Evolutionary conservation across 2,888 invertebrate species (phyloP).

Genomic region (Atrina japonica): DNA sequence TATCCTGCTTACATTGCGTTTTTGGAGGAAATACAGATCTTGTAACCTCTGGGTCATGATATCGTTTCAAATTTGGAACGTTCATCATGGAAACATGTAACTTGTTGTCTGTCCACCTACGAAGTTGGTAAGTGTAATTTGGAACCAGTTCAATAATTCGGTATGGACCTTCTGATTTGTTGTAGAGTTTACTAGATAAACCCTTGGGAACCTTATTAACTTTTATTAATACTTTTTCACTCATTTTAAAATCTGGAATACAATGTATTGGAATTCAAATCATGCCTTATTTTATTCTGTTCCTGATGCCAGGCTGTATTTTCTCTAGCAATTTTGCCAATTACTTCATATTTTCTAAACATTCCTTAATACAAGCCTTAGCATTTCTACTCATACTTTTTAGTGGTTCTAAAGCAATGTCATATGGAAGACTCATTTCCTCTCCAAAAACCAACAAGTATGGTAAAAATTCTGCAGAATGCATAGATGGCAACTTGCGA

Average conservation of each 20-base stretch:
- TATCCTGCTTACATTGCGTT: no score
- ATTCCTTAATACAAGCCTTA: not conserved
- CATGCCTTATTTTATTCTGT: constrained; percentile 32
- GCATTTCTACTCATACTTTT: constrained; percentile 13
- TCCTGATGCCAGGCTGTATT: constrained; percentile 25
- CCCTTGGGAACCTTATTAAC: constrained; percentile 32
- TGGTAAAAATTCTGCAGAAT: constrained; percentile 15
- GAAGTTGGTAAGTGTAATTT: constrained; percentile 34
- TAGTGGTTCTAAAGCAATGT: constrained; percentile 18
- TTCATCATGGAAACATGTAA: constrained; percentile 36
- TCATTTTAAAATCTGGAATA: constrained; percentile 28
- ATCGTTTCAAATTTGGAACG: constrained; percentile 31
- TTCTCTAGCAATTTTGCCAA: constrained; percentile 30
- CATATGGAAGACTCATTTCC: constrained; percentile 37
- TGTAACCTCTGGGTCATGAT: constrained; percentile 8
- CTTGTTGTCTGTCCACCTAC: constrained; percentile 4
- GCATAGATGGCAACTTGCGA: constrained; percentile 36
- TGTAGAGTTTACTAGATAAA: constrained; percentile 33
- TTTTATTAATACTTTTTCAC: constrained; percentile 33
- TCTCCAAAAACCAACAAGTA: constrained; percentile 35
- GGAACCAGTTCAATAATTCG: constrained; percentile 28
- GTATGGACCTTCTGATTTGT: constrained; percentile 26
- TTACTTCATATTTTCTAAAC: constrained; percentile 18
- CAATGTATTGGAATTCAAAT: constrained; percentile 34
- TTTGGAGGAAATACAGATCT: no score